Evolutionary conservation across 1,140 invertebrate species (phyloP).

Genomic region (Copidosoma floridanum): DNA sequence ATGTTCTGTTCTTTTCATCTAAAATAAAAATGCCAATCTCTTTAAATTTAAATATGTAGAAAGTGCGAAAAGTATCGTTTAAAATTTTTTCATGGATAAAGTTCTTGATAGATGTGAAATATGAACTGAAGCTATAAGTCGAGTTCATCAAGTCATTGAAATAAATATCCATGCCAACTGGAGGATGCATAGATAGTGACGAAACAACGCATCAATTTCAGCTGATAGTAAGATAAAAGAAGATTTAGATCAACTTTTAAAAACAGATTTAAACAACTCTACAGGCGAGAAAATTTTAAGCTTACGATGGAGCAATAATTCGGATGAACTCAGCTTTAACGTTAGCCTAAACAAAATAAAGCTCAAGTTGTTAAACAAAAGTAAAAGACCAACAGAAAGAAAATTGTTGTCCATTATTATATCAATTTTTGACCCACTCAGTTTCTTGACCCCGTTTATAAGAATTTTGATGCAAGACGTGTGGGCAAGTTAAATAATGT

Average conservation of each 20-base stretch:
- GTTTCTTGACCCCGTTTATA: not conserved
- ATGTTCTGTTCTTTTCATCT: not conserved
- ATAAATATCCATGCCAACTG: not conserved
- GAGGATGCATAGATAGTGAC: not conserved
- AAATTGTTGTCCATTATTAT: not conserved
- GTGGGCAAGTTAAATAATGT: not conserved
- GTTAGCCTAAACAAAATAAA: not conserved
- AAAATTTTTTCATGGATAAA: not conserved
- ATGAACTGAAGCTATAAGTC: not conserved
- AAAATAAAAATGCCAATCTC: not conserved
- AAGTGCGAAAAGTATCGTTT: not conserved
- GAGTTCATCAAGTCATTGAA: not conserved
- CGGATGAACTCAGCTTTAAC: not conserved
- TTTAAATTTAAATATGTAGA: not conserved
- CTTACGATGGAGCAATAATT: not conserved
- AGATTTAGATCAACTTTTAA: too few relatives aligned
- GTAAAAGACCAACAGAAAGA: not conserved
- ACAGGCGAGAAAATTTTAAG: not conserved
- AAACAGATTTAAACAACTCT: not conserved
- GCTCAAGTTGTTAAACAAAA: not conserved
- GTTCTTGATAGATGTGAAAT: not conserved
- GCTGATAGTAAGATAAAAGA: too few relatives aligned
- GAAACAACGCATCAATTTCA: not conserved
- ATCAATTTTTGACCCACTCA: not conserved
- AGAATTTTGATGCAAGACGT: not conserved